Base-by-base conservation (phyloP, 2,113 vertebrate genomes). In the Urocitellus parryii region DNA sequence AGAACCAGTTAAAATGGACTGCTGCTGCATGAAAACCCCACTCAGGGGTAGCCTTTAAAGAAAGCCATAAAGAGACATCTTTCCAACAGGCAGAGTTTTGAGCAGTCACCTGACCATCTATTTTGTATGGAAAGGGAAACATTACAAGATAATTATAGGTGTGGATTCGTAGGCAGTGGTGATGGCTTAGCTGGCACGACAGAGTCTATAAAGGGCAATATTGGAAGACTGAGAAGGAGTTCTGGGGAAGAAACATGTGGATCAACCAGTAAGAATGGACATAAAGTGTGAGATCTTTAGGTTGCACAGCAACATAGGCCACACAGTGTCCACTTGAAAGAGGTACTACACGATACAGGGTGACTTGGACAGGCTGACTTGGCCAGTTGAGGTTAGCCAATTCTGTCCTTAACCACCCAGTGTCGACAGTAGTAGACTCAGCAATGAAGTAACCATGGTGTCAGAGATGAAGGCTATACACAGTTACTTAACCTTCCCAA, bases 291-390 rank as follows among this genome's bases (percentile, higher is more conserved):
- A 73, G 17, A 39, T 4, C 48, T 90, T 48, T 7, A 9, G 45
- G 27, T 22, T 39, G 11, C 37, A n/a, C 5, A 4, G 4, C 2
- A 16, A 61, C 34, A 48, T 0, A 27, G 12, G 17, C 4, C 37
- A 82, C 16, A 63, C 14, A 65, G 53, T 17, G 29, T 73, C 73
- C 22, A 18, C 70, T 61, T 90, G 68, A 22, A 77, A 70, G 92
- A 81, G 58, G 8, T 20, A 39, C 61, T 53, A 17, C 34, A 37
- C 34, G 42, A 51, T 22, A 7, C 45, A 4, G 39, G 39, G 39
- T 42, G 39, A 42, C 39, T 42, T 4, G 27, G 72, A n/a, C 8
- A 42, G 63, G 53, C n/a, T 73, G 85, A 45, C 56, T 9, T 80
- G 45, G 63, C 85, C 77, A 76, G 16, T 4, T 17, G 58, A 42